A percentile compares a stretch with the other conserved stretches of the same genome.
Conservation (phyloP, 2,888 invertebrate genomes). For the Cerceris rybyensis region DNA sequence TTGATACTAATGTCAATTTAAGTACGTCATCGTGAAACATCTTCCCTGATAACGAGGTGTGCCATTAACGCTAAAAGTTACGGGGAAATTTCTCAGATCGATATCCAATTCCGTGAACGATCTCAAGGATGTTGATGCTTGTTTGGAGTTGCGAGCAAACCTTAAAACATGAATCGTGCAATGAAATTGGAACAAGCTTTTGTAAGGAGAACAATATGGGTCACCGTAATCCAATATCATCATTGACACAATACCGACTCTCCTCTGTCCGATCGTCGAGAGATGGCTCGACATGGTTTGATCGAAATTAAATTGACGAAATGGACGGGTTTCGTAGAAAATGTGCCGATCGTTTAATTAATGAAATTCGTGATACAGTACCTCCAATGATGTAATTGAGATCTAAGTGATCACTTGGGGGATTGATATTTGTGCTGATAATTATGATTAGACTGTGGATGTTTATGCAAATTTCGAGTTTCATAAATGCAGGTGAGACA, state of each 20-base stretch:
- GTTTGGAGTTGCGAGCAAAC: constrained; percentile 2
- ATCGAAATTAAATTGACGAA: constrained; percentile 1
- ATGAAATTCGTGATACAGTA: not conserved
- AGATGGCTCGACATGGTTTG: not conserved
- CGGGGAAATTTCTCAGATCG: constrained; percentile 6
- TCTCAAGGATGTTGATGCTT: constrained; percentile 1
- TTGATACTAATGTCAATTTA: not conserved
- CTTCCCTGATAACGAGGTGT: not conserved
- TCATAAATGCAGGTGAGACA: no score
- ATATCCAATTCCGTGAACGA: constrained; percentile 9
- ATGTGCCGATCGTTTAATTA: not conserved
- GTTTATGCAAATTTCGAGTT: no score
- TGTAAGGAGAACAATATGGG: constrained; percentile 12
- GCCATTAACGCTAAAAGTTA: not conserved
- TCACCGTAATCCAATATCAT: constrained; percentile 32
- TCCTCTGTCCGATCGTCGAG: constrained; percentile 5
- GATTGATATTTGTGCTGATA: no score
- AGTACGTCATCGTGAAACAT: not conserved
- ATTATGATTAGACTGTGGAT: no score
- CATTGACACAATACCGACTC: constrained; percentile 11
- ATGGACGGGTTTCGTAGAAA: not conserved
- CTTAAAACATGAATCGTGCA: not conserved
- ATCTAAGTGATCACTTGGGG: no score
- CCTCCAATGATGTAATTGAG: not conserved
- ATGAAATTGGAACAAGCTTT: constrained; percentile 25